These are phyloP conservation scores for Zaprionus camerounensis DNA, from an alignment of 1,140 invertebrate species.

Conservation along the genomic window DNA sequence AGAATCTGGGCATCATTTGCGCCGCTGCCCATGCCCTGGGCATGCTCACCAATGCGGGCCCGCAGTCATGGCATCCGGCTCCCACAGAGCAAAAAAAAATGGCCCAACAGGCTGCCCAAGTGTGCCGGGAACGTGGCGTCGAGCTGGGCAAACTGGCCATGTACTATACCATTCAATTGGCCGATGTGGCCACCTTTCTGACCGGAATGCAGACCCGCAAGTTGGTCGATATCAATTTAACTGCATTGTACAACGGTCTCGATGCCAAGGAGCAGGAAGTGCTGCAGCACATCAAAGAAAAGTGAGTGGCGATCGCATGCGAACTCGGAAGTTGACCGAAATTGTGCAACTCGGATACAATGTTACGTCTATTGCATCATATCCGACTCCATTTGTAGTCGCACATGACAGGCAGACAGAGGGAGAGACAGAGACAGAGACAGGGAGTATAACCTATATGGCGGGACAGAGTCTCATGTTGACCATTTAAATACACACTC, in stretches of 20 bases:
- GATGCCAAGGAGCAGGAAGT: constrained; percentile 87
- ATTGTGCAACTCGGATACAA: constrained; percentile 83
- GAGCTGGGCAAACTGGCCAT: constrained; percentile 90
- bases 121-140: constrained; percentile 88
- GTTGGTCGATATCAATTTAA: constrained; percentile 87
- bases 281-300: constrained; percentile 86
- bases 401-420: constrained; percentile 9
- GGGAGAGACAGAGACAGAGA: not conserved
- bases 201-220: constrained; percentile 88
- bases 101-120: constrained; percentile 86
- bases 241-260: constrained; percentile 86
- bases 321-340: constrained; percentile 75
- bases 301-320: constrained; percentile 85
- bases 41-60: constrained; percentile 90
- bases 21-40: constrained; percentile 93
- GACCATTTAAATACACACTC: constrained; percentile 56
- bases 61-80: constrained; percentile 94
- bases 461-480: constrained; percentile 13
- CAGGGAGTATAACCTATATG: not conserved
- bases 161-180: constrained; percentile 87
- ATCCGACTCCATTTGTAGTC: constrained; percentile 45
- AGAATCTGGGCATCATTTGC: constrained; percentile 92
- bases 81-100: constrained; percentile 87
- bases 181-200: constrained; percentile 87
- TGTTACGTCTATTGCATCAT: constrained; percentile 72